These are phyloP conservation scores for Eolophus roseicapilla DNA, from an alignment of 2,113 vertebrate genomes.

Conservation along the genomic window DNA sequence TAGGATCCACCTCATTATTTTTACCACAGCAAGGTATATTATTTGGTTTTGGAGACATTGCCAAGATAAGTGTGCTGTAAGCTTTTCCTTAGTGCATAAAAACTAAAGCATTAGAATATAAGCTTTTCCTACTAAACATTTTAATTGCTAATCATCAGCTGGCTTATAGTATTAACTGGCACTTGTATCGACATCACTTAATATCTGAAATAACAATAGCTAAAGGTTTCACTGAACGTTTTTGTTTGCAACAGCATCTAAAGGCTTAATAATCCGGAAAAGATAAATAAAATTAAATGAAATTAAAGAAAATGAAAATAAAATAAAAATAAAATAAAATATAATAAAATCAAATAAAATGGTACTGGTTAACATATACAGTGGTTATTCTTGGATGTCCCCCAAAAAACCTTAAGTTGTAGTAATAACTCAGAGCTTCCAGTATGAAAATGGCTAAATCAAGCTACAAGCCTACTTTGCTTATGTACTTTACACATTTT, in stretches of 20 bases:
- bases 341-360: not conserved
- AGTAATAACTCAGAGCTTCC: not conserved
- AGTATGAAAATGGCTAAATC: not conserved
- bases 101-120: not conserved
- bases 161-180: not conserved
- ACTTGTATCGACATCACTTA: not conserved
- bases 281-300: not conserved
- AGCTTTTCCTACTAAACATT: not conserved
- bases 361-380: not conserved
- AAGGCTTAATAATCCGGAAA: not conserved
- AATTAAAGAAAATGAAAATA: not conserved
- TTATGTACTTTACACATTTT: not conserved
- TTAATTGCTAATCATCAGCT: not conserved
- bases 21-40: not conserved
- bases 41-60: not conserved
- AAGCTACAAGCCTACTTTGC: not conserved
- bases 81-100: not conserved
- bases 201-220: not conserved
- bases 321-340: not conserved
- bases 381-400: not conserved
- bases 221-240: not conserved
- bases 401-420: not conserved
- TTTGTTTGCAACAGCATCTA: not conserved
- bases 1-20: not conserved
- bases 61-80: not conserved